Conservation (phyloP, 2,888 invertebrate species). For the Scaptodrosophila latifasciaeformis region DNA sequence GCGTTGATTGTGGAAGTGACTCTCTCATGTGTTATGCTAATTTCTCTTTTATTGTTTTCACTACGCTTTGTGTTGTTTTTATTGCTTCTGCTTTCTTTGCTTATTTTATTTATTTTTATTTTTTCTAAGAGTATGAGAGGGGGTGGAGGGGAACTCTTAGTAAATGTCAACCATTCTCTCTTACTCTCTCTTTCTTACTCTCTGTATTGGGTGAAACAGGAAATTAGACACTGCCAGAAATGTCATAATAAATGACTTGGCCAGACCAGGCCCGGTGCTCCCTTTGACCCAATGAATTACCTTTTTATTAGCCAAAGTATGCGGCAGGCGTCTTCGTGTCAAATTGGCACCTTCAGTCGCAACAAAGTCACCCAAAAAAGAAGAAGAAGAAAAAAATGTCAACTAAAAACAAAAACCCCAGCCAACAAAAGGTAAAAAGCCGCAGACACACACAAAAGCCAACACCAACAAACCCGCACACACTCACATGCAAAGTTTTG, state of each 20-base stretch:
- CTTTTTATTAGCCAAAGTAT: conserved; percentile 38
- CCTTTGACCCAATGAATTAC: conserved; percentile 48
- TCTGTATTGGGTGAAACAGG: conserved; percentile 41
- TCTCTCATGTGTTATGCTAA: conserved; percentile 55
- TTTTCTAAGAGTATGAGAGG: too few species aligned
- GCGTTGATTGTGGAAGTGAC: not conserved
- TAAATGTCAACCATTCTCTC: too few species aligned
- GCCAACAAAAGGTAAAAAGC: not conserved
- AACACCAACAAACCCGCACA: not conserved
- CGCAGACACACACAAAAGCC: conserved; percentile 1
- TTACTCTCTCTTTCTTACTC: too few species aligned
- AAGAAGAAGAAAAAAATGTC: conserved; percentile 31
- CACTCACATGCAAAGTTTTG: not conserved
- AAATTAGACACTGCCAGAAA: conserved; percentile 30
- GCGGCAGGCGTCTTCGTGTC: too few species aligned
- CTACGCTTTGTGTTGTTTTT: conserved; percentile 28
- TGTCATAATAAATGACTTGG: not conserved
- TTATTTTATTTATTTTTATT: conserved; percentile 4
- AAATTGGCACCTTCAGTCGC: too few species aligned
- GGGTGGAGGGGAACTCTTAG: too few species aligned
- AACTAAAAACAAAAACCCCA: not conserved
- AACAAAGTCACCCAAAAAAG: not conserved
- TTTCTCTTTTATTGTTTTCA: conserved; percentile 50
- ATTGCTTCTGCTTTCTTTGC: not conserved
- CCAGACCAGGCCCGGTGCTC: conserved; percentile 8